phyloP scores from a whole-genome alignment of 2,888 invertebrate genomes.

The Drosophila sordidula region DNA sequence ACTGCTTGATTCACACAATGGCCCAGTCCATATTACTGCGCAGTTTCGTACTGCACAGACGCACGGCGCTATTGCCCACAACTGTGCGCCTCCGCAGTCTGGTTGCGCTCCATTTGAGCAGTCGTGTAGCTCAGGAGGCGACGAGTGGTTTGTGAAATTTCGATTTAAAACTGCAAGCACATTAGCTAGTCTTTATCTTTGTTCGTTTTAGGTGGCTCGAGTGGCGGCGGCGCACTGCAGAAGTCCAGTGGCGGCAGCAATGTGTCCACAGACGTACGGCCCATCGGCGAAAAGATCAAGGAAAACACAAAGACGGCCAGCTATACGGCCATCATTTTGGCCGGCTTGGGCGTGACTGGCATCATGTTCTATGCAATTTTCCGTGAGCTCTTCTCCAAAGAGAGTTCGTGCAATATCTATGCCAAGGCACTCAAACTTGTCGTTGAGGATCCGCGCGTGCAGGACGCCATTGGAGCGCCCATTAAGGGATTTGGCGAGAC shows the following conservation, averaged over 20 bases:
- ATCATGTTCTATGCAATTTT: slow-evolving; percentile 93
- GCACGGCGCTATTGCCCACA: slow-evolving; percentile 31
- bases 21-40: slow-evolving; percentile 70
- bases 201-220: slow-evolving; percentile 12
- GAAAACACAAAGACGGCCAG: slow-evolving; percentile 95
- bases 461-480: slow-evolving; percentile 94
- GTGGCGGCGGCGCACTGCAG: slow-evolving; percentile 48
- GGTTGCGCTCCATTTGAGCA: slow-evolving; percentile 44
- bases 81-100: slow-evolving; percentile 34
- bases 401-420: slow-evolving; percentile 94
- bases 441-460: slow-evolving; percentile 90
- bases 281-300: slow-evolving; percentile 91
- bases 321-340: slow-evolving; percentile 92
- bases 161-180: background rate
- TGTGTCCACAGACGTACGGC: slow-evolving; percentile 87
- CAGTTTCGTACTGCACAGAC: slow-evolving; percentile 53
- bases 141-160: slow-evolving; percentile 44
- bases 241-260: slow-evolving; percentile 57
- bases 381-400: slow-evolving; percentile 94
- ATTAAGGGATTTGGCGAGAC: slow-evolving; percentile 96
- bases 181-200: background rate
- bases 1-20: slow-evolving; percentile 46
- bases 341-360: slow-evolving; percentile 92
- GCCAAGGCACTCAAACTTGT: slow-evolving; percentile 91
- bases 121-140: slow-evolving; percentile 33